phyloP scores from a whole-genome alignment of 2,113 vertebrate genomes.

The Anser brachyrhynchus region DNA sequence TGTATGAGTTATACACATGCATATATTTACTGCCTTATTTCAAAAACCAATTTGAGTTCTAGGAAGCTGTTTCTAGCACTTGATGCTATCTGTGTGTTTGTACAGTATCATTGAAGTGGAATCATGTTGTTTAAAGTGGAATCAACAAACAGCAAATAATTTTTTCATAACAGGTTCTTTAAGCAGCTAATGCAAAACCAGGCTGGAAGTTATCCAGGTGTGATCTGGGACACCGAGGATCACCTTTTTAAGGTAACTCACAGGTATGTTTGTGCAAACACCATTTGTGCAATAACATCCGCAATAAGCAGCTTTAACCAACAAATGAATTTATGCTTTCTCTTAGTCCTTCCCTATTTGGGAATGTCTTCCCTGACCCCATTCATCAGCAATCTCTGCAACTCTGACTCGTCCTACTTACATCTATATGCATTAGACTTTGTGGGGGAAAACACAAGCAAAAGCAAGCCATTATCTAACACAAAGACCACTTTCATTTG shows the following conservation, averaged over 20 bases:
- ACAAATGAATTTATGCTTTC: background rate
- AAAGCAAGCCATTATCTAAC: background rate
- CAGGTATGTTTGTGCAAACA: background rate
- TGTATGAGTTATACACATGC: background rate
- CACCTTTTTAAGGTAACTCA: background rate
- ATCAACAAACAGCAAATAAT: background rate
- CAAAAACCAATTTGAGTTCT: conserved; percentile 18
- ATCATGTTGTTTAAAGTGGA: background rate
- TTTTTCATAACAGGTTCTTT: background rate
- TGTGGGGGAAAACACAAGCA: background rate
- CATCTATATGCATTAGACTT: background rate
- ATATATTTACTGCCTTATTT: conserved; percentile 26
- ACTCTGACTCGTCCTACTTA: background rate
- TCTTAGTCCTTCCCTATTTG: background rate
- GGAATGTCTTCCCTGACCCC: background rate
- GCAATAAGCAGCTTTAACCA: background rate
- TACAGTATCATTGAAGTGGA: background rate
- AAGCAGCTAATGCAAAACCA: background rate
- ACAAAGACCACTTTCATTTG: background rate
- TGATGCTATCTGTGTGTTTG: background rate
- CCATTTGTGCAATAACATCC: background rate
- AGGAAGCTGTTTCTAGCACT: conserved; percentile 11
- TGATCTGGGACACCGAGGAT: background rate
- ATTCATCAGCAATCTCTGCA: background rate
- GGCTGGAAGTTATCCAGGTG: background rate